These are phyloP conservation scores for Scrobipalpa atriplicella DNA, from an alignment of 2,888 invertebrate species.

Conservation along the genomic window DNA sequence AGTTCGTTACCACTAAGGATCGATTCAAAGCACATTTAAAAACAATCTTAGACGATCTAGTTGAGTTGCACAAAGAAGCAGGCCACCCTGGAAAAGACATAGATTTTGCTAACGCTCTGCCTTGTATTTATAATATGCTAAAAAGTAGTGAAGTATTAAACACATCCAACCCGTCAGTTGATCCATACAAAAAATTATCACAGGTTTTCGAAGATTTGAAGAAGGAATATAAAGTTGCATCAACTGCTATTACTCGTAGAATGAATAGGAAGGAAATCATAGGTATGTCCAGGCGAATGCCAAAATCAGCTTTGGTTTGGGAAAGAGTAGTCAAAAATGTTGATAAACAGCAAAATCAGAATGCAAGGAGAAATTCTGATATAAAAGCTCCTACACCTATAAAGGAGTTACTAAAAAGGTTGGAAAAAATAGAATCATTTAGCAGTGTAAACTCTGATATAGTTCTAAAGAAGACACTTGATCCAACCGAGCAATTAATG, in stretches of 20 bases:
- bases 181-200: constrained; percentile 47
- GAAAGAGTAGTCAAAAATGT: constrained; percentile 63
- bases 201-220: constrained; percentile 56
- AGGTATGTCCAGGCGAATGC: constrained; percentile 47
- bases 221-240: constrained; percentile 45
- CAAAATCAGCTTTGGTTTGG: constrained; percentile 66
- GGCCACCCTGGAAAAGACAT: constrained; percentile 46
- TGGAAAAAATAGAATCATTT: constrained; percentile 47
- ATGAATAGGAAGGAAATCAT: constrained; percentile 39
- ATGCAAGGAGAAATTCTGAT: constrained; percentile 49
- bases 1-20: constrained; percentile 54
- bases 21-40: constrained; percentile 68
- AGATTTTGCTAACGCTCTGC: constrained; percentile 59
- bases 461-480: neutral
- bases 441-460: neutral
- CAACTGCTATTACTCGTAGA: constrained; percentile 17
- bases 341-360: constrained; percentile 40
- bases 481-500: constrained; percentile 50
- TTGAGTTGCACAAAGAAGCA: constrained; percentile 59
- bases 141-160: constrained; percentile 38
- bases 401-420: constrained; percentile 51
- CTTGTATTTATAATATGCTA: constrained; percentile 67
- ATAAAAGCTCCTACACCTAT: constrained; percentile 46
- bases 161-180: constrained; percentile 31
- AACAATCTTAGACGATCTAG: constrained; percentile 63